phyloP scores from a whole-genome alignment of 2,113 vertebrate species.

The Sphyrna mokarran region DNA sequence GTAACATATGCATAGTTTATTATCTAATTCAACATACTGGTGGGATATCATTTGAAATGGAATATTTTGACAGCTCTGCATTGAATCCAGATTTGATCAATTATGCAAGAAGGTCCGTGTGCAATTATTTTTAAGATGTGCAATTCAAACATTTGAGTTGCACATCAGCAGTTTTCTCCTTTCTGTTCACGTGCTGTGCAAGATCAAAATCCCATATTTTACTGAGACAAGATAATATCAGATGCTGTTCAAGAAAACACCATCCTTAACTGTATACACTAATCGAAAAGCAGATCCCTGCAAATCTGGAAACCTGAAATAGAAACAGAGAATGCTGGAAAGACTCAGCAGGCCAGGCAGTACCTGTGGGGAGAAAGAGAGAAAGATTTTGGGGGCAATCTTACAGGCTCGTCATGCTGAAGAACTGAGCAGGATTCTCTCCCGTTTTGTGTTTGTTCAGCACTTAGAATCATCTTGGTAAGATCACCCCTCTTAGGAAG shows the following conservation, averaged over 20 bases:
- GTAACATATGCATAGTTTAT: not conserved
- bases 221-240: not conserved
- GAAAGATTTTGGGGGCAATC: no score
- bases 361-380: no score
- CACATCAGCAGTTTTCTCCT: not conserved
- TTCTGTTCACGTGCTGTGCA: not conserved
- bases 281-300: no score
- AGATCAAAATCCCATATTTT: not conserved
- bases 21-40: not conserved
- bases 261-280: not conserved
- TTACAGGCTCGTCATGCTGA: no score
- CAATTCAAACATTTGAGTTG: not conserved
- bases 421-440: no score
- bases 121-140: not conserved
- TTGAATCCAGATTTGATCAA: not conserved
- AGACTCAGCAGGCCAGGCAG: no score
- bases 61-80: not conserved
- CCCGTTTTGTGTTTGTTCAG: no score
- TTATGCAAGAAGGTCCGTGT: not conserved
- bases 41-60: not conserved
- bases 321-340: no score
- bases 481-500: no score
- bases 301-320: no score
- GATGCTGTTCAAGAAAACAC: not conserved
- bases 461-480: no score